A percentile compares a stretch with the other conserved stretches of the same genome.
Evolutionary conservation across 2,797 vertebrate species (phyloP).

Genomic region (Diceros bicornis): DNA sequence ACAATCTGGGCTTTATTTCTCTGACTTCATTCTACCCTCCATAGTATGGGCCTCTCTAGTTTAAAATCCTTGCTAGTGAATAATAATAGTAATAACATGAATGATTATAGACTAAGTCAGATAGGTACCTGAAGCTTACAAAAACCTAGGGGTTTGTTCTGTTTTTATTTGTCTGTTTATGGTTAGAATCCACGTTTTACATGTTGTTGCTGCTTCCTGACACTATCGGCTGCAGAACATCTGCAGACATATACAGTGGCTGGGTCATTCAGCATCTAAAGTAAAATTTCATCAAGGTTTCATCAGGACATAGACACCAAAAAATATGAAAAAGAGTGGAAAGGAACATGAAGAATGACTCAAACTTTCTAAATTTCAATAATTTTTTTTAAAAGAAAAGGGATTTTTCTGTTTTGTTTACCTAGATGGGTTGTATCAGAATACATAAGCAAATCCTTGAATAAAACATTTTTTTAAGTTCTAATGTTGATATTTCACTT

Average conservation of each 20-base stretch:
- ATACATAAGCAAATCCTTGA: background rate
- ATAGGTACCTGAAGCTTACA: background rate
- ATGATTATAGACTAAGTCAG: conserved; percentile 3
- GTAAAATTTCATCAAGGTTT: background rate
- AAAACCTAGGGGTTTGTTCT: conserved; percentile 42
- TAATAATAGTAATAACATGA: conserved; percentile 43
- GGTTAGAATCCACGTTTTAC: background rate
- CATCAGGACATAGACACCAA: background rate
- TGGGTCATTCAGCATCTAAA: background rate
- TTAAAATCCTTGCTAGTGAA: background rate
- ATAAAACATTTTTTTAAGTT: conserved; percentile 39
- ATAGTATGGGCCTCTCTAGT: conserved; percentile 6
- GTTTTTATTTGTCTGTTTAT: conserved; percentile 16
- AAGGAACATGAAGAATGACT: conserved; percentile 4
- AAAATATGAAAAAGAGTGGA: background rate
- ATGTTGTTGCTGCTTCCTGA: background rate
- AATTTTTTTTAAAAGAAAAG: background rate
- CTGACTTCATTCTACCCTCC: background rate
- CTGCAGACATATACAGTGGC: background rate
- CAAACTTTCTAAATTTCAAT: conserved; percentile 24
- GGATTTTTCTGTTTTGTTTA: background rate
- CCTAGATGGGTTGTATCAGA: background rate
- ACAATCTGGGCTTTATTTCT: conserved; percentile 73
- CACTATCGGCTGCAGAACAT: background rate
- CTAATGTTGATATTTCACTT: conserved; percentile 36